A percentile compares a stretch with the other conserved stretches of the same genome.
Evolutionary conservation across 2,888 invertebrate species (phyloP).

Genomic region (Rhingia rostrata): DNA sequence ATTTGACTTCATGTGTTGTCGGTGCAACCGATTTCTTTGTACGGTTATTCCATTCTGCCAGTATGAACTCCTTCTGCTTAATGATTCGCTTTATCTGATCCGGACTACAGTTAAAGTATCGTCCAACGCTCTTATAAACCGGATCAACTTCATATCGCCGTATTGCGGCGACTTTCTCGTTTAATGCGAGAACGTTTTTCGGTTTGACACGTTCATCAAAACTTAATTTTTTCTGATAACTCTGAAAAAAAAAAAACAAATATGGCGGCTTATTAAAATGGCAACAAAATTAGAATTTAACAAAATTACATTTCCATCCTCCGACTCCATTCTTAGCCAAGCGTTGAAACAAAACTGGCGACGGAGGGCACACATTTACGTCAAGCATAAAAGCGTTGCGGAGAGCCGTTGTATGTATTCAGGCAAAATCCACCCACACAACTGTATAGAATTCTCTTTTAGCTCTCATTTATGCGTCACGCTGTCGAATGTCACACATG

Average conservation of each 20-base stretch:
- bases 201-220: conserved; percentile 81
- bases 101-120: conserved; percentile 81
- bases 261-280: conserved; percentile 1
- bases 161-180: conserved; percentile 81
- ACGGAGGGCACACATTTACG: conserved; percentile 1
- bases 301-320: no score
- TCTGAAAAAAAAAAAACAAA: conserved; percentile 12
- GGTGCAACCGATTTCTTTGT: conserved; percentile 79
- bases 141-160: conserved; percentile 81
- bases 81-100: conserved; percentile 82
- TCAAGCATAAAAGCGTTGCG: conserved; percentile 53
- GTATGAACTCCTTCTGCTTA: conserved; percentile 79
- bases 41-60: conserved; percentile 81
- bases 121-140: conserved; percentile 81
- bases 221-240: conserved; percentile 77
- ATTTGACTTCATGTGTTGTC: conserved; percentile 79
- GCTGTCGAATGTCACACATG: background rate
- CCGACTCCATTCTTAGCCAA: conserved; percentile 51
- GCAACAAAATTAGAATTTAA: background rate
- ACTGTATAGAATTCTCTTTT: conserved; percentile 28
- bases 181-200: conserved; percentile 80
- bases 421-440: conserved; percentile 5
- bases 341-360: conserved; percentile 47
- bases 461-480: conserved; percentile 51
- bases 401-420: conserved; percentile 29